phyloP scores from a whole-genome alignment of 2,113 vertebrate species.

The Embiotoca jacksoni region DNA sequence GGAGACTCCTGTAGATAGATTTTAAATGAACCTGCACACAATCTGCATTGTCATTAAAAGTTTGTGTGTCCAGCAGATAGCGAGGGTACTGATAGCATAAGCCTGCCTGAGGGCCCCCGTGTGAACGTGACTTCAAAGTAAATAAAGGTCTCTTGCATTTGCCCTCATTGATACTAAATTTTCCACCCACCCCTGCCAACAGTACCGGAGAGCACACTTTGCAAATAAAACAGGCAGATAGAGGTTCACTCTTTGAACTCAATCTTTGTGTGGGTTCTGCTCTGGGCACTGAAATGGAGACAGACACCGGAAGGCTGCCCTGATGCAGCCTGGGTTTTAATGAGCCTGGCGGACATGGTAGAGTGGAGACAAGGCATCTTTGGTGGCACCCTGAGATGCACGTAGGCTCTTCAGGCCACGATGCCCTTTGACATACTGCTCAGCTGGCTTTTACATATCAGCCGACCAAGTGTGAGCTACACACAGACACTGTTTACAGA shows the following conservation, averaged over 20 bases:
- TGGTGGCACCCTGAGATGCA: slow-evolving; percentile 61
- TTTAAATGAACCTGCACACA: neutral
- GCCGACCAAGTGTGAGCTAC: neutral
- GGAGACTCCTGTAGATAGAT: neutral
- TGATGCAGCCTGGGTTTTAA: slow-evolving; percentile 25
- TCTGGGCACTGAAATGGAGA: neutral
- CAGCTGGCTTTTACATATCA: slow-evolving; percentile 25
- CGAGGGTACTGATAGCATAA: slow-evolving; percentile 33
- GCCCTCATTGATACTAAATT: slow-evolving; percentile 15
- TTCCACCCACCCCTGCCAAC: neutral
- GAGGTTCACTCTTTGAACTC: slow-evolving; percentile 42
- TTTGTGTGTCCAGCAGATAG: slow-evolving; percentile 13
- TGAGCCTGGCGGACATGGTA: slow-evolving; percentile 48
- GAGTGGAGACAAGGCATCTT: slow-evolving; percentile 54
- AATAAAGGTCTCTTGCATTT: slow-evolving; percentile 43
- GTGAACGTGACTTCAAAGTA: slow-evolving; percentile 55
- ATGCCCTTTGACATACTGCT: slow-evolving; percentile 21
- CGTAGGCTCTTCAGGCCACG: slow-evolving; percentile 47
- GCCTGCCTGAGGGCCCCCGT: slow-evolving; percentile 9
- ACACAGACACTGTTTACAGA: slow-evolving; percentile 36
- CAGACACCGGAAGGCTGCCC: slow-evolving; percentile 6
- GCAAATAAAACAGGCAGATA: slow-evolving; percentile 23
- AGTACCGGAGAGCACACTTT: slow-evolving; percentile 2
- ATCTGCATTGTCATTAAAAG: slow-evolving; percentile 15
- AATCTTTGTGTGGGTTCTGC: slow-evolving; percentile 3